Evolutionary conservation across 2,888 invertebrate species (phyloP), one percentile per base, ranked within the genome.

Genomic region (Plusia festucae): DNA sequence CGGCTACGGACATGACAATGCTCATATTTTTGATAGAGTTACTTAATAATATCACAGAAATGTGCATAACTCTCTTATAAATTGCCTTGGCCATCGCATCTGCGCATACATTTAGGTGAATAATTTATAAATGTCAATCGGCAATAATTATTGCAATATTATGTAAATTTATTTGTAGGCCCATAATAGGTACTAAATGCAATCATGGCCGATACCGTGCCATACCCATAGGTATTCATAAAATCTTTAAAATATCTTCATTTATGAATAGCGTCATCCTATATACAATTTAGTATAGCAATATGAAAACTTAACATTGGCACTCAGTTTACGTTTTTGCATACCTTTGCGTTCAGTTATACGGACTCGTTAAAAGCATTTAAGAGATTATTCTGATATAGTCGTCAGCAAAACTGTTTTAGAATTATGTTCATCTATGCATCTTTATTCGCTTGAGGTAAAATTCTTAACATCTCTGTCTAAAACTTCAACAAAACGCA

Each of bases 331-430:
- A 76, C 65, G 66, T 67, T 78, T 83, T 73, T 75, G 77, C 79
- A 77, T 79, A 82, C 72, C 74, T 80, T 70, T 70, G 74, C 59
- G 59, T 59, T 73, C 66, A 46, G 71, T 77, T 81, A 71, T 82
- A 82, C 83, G 60, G 73, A 78, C 68, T 81, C 81, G 75, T 84
- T 79, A 79, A 82, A 74, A 72, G 57, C 70, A 70, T 79, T 81
- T 76, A 77, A 61, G 63, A 78, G 64, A 59, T 70, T 69, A 68
- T 65, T 52, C 52, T 55, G 30, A 53, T 70, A 70, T 51, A 70
- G 55, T 65, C 57, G 13, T 22, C 59, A 53, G 49, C 60, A 61
- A 27, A 64, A 68, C 18, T 49, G 46, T 49, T 49, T 18, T 49
- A 49, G 18, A 11, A 49, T 49, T 49, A 20, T 4, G 40, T 15